phyloP scores from a whole-genome alignment of 2,113 vertebrate species.

The Shinisaurus crocodilurus region DNA sequence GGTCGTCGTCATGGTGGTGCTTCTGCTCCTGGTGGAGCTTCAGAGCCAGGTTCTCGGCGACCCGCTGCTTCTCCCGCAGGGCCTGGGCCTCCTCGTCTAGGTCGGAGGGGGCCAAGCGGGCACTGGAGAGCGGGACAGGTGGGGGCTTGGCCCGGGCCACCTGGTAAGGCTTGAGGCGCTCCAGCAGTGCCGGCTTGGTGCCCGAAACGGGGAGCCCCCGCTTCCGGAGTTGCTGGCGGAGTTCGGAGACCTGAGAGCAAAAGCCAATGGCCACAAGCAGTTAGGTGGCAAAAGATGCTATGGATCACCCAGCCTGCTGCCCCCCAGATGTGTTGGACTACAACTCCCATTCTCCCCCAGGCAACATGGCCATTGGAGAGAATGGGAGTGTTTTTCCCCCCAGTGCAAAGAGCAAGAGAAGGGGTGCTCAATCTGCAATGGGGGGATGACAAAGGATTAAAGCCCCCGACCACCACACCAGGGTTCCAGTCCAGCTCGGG shows the following conservation, averaged over 20 bases:
- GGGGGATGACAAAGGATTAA: too few species aligned
- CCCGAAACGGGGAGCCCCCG: conserved; percentile 90
- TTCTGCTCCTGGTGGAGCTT: conserved; percentile 39
- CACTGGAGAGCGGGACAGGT: background rate
- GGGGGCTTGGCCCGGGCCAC: conserved; percentile 69
- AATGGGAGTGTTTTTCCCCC: too few species aligned
- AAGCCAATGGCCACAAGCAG: background rate
- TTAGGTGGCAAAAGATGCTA: background rate
- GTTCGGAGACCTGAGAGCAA: conserved; percentile 85
- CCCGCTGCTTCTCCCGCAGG: conserved; percentile 47
- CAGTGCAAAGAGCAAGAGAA: too few species aligned
- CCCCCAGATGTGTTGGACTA: background rate
- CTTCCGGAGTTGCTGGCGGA: conserved; percentile 89
- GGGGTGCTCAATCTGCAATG: too few species aligned
- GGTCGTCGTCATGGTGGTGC: conserved; percentile 60
- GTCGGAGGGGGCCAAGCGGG: conserved; percentile 19
- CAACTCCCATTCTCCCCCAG: background rate
- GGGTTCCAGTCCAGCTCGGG: too few species aligned
- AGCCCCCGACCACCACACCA: too few species aligned
- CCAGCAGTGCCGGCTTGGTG: conserved; percentile 87
- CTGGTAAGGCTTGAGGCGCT: conserved; percentile 83
- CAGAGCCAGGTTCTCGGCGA: conserved; percentile 55
- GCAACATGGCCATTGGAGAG: background rate
- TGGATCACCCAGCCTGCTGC: background rate
- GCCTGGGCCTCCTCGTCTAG: conserved; percentile 33